Base-by-base conservation (phyloP, 2,797 vertebrate genomes). In the Astyanax mexicanus region DNA sequence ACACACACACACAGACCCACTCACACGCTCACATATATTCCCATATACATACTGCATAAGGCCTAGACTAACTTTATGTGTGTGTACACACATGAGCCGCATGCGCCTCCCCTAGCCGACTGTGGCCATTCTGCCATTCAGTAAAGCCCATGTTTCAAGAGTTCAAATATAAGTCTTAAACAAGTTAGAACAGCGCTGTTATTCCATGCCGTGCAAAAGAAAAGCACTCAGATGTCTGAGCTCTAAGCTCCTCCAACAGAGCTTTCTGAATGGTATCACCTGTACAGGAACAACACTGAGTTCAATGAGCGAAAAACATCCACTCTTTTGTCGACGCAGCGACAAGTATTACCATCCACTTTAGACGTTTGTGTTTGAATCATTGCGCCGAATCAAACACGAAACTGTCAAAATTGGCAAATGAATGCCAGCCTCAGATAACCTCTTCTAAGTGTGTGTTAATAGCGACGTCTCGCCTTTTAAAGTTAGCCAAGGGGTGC, bases 111-210 rank as follows among this genome's bases (percentile, higher is more conserved):
- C 82, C 67, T 80, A 74, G 52, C 78, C 80, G 68, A 69, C 64
- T 60, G 44, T 78, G 66, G 72, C 72, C 27, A 69, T 74, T 70
- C 81, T 80, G 74, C 79, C 70, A 71, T 72, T 81, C 51, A 79
- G 72, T 71, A 78, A 81, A 86, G 74, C 77, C 80, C 72, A 69
- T 65, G 80, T 83, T 84, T 85, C 42, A 74, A 81, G 71, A 74
- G 81, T 80, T 86, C 77, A 78, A 83, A 75, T 83, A 77, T 75
- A 84, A 85, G 76, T 81, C 82, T 77, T 78, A 72, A 87, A 86
- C 87, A 86, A 85, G 88, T 88, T 83, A 71, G 78, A 83, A 86
- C 86, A 88, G 76, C 81, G 78, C 79, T 81, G 78, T 84, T 84
- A 80, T 89, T 84, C 77, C 81, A 80, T 68, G 72, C 66, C 45